These are phyloP conservation scores for Epinotia bilunana DNA, from an alignment of 2,888 invertebrate genomes.

Conservation along the genomic window DNA sequence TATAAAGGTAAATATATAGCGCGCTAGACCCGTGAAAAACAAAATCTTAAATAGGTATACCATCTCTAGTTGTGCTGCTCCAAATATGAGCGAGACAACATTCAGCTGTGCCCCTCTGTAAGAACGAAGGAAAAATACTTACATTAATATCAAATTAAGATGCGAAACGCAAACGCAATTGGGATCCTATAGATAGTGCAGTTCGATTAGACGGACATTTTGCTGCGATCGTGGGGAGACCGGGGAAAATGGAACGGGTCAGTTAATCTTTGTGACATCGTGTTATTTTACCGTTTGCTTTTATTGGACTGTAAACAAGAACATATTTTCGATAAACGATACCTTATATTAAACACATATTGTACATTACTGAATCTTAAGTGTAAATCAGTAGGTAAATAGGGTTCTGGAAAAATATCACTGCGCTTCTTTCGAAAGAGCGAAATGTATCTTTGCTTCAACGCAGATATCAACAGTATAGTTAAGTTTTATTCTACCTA, in stretches of 20 bases:
- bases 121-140: background rate
- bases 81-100: background rate
- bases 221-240: slow-evolving; percentile 2
- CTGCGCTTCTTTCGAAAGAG: too few relatives aligned
- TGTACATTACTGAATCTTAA: too few relatives aligned
- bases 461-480: too few relatives aligned
- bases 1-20: too few relatives aligned
- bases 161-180: slow-evolving; percentile 2
- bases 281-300: background rate
- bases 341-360: too few relatives aligned
- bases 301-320: background rate
- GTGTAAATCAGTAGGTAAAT: too few relatives aligned
- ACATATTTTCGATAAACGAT: background rate
- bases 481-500: too few relatives aligned
- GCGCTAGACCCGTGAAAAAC: too few relatives aligned
- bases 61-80: background rate
- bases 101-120: background rate
- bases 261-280: slow-evolving; percentile 1
- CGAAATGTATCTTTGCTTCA: too few relatives aligned
- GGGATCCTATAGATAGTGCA: background rate
- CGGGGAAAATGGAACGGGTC: background rate
- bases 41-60: too few relatives aligned
- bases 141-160: background rate
- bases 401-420: too few relatives aligned
- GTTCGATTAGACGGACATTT: slow-evolving; percentile 26